Percentiles rank a stretch among this genome's conserved stretches.
Conservation (phyloP, 2,888 invertebrate genomes). For the Heliconius cydno region DNA sequence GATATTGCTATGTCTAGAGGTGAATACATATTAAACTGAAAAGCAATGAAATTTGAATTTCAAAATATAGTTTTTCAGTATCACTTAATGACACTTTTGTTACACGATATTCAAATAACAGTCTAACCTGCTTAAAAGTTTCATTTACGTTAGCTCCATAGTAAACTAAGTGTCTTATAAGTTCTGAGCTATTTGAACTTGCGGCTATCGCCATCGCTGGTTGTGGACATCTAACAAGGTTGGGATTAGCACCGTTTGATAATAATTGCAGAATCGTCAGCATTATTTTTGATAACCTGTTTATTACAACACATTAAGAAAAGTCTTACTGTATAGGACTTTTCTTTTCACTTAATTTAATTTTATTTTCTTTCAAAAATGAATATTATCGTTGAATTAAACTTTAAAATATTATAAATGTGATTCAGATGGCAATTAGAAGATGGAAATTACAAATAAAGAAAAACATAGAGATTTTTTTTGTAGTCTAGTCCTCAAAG, state of each 20-base stretch:
- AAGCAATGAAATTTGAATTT: conserved; percentile 29
- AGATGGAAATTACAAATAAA: no score
- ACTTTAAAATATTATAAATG: not conserved
- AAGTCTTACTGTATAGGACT: not conserved
- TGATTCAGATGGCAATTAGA: not conserved
- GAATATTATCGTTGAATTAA: not conserved
- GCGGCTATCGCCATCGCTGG: conserved; percentile 65
- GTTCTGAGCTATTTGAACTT: conserved; percentile 56
- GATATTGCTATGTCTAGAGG: conserved; percentile 67
- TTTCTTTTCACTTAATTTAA: no score
- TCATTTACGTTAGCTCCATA: conserved; percentile 69
- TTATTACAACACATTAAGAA: conserved; percentile 45
- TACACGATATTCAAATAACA: not conserved
- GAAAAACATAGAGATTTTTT: no score
- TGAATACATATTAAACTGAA: conserved; percentile 61
- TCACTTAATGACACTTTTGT: no score
- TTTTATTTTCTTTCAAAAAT: no score
- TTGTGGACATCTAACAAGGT: conserved; percentile 64
- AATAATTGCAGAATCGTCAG: conserved; percentile 63
- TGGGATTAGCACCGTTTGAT: conserved; percentile 66
- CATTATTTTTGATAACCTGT: conserved; percentile 65
- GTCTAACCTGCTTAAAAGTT: conserved; percentile 59
- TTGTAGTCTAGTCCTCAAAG: no score
- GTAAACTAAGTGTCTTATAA: conserved; percentile 59
- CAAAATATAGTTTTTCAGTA: no score